Evolutionary conservation across 2,888 invertebrate species (phyloP).

Genomic region (Ganaspis brasiliensis): DNA sequence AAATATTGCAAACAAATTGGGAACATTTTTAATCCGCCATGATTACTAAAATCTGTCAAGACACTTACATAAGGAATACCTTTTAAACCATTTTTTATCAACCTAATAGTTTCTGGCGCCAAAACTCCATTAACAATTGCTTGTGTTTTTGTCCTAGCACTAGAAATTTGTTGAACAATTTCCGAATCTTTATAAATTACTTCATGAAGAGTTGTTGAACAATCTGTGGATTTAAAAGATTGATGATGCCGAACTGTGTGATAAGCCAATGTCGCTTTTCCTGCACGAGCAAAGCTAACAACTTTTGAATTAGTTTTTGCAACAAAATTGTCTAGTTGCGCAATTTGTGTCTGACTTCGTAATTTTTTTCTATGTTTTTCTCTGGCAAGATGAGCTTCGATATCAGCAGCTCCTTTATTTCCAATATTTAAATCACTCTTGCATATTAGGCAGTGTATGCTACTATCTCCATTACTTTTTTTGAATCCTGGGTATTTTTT

Average conservation of each 20-base stretch:
- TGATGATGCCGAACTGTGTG: constrained; percentile 66
- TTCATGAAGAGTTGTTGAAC: constrained; percentile 59
- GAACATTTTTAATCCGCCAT: constrained; percentile 20
- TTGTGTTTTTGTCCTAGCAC: constrained; percentile 60
- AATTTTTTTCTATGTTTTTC: background rate
- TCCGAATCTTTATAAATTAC: constrained; percentile 62
- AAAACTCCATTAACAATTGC: constrained; percentile 56
- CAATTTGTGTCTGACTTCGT: background rate
- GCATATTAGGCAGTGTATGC: background rate
- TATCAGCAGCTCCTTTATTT: background rate
- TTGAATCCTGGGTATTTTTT: background rate
- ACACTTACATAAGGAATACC: constrained; percentile 14
- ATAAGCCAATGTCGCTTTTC: constrained; percentile 65
- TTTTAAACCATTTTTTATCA: constrained; percentile 6
- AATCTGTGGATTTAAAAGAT: constrained; percentile 66
- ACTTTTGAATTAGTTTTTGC: background rate
- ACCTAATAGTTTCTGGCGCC: constrained; percentile 56
- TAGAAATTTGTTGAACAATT: constrained; percentile 60
- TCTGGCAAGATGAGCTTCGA: background rate
- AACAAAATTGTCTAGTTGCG: background rate
- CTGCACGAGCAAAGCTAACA: constrained; percentile 48
- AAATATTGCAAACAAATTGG: constrained; percentile 20
- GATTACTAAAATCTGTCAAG: constrained; percentile 23
- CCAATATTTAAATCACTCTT: background rate
- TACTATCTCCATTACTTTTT: background rate